Evolutionary conservation across 2,888 invertebrate species (phyloP), one percentile per base, ranked within the genome.

Genomic region (Eilema griseolum): DNA sequence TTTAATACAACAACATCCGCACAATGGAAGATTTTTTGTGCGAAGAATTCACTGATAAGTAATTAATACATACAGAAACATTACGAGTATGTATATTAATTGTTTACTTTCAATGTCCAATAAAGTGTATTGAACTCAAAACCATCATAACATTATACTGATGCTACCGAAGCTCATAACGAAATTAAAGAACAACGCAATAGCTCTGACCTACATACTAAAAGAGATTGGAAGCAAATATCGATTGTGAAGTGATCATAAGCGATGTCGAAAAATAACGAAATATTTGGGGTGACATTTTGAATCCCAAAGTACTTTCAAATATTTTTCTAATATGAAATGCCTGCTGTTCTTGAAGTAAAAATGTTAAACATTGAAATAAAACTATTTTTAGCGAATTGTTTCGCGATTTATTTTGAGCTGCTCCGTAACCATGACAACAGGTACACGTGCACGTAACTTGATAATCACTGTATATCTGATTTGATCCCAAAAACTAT

Each of bases 221-320:
- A 52, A 52, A 52, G 52, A 52, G 52, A 59, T 59, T 41, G 24
- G 24, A n/a, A 59, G 24, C 41, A 23, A 63, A 63, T 24, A 23
- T 56, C 61, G 62, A 67, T 67, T 67, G 52, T 46, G 52, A 61
- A 67, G 61, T 31, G 67, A 41, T 67, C 60, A n/a, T 61, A 67
- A 14, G 31, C 57, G 59, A 37, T 52, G 52, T 52, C 28, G 64
- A 52, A 26, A 64, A 52, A 64, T 28, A 64, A 52, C 62, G 14
- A 24, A 41, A 41, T 52, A 52, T 52, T n/a, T n/a, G n/a, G 10
- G 16, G 52, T 52, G 20, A 52, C 52, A 20, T n/a, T 52, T n/a
- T n/a, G 3, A 52, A 52, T 52, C 52, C 52, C n/a, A 52, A 52
- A 52, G n/a, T 52, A 52, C n/a, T 52, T n/a, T 52, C 20, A 52